Evolutionary conservation across 2,888 invertebrate genomes (phyloP).

Genomic region (Drosophila cracens): DNA sequence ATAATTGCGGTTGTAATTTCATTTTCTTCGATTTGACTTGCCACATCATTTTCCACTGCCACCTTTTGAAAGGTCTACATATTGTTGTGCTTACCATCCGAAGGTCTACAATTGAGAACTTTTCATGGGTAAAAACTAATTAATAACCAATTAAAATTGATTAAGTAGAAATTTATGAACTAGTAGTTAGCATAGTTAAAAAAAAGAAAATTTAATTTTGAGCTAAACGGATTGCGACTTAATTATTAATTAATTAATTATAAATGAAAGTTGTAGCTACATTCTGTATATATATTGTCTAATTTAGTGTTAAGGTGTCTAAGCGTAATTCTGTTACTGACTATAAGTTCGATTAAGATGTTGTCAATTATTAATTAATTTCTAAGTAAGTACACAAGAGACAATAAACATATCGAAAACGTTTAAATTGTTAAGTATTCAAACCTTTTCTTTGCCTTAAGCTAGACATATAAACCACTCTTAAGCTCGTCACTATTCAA

Average conservation of each 20-base stretch:
- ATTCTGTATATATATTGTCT: background rate
- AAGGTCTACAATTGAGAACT: background rate
- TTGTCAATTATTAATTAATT: background rate
- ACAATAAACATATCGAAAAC: background rate
- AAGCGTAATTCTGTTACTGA: background rate
- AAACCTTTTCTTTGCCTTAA: background rate
- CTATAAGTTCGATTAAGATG: background rate
- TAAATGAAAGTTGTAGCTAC: background rate
- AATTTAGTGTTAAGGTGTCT: background rate
- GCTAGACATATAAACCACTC: background rate
- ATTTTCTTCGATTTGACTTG: conserved; percentile 4
- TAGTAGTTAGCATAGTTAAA: no score
- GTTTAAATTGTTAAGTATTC: background rate
- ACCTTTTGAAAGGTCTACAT: background rate
- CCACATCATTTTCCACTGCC: background rate
- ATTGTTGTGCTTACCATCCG: background rate
- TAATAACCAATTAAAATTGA: background rate
- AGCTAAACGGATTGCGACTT: no score
- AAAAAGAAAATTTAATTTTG: no score
- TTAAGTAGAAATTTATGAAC: no score
- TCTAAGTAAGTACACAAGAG: background rate
- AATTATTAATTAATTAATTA: no score
- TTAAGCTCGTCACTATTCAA: background rate
- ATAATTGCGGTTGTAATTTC: conserved; percentile 35
- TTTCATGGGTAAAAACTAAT: background rate